phyloP scores from a whole-genome alignment of 2,888 invertebrate species.

The Oscheius sp. region DNA sequence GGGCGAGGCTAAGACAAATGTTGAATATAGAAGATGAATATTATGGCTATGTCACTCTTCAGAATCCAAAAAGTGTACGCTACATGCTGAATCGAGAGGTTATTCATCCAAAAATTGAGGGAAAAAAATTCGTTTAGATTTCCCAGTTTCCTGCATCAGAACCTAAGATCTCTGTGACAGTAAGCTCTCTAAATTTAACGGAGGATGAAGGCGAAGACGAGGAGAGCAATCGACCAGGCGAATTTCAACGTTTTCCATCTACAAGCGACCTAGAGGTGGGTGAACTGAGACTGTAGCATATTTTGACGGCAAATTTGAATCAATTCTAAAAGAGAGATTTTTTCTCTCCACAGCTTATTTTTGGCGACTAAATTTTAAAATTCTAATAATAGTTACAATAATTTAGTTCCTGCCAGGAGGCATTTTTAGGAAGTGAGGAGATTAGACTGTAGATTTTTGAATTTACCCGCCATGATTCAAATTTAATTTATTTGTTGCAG shows the following conservation, averaged over 20 bases:
- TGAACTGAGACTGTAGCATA: too few relatives aligned
- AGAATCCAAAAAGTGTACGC: constrained; percentile 23
- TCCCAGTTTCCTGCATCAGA: constrained; percentile 15
- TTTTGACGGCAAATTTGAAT: too few relatives aligned
- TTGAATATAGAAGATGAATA: constrained; percentile 54
- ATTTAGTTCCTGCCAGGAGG: too few relatives aligned
- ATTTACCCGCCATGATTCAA: too few relatives aligned
- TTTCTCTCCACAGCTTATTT: too few relatives aligned
- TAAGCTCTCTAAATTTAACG: not conserved
- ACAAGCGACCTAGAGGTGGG: not conserved
- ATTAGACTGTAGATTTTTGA: not conserved
- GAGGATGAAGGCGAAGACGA: not conserved
- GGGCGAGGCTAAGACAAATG: constrained; percentile 18
- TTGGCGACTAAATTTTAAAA: too few relatives aligned
- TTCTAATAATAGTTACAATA: too few relatives aligned
- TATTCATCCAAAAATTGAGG: not conserved
- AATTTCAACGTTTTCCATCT: not conserved
- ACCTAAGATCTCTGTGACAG: not conserved
- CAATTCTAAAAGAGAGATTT: too few relatives aligned
- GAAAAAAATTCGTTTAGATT: not conserved
- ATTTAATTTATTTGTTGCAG: not conserved
- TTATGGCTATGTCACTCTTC: constrained; percentile 43
- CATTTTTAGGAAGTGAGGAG: too few relatives aligned
- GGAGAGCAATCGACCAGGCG: not conserved
- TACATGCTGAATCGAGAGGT: constrained; percentile 27